A percentile compares a stretch with the other conserved stretches of the same genome.
Conservation (phyloP, 1,140 invertebrate species). For the Penaeus chinensis region DNA sequence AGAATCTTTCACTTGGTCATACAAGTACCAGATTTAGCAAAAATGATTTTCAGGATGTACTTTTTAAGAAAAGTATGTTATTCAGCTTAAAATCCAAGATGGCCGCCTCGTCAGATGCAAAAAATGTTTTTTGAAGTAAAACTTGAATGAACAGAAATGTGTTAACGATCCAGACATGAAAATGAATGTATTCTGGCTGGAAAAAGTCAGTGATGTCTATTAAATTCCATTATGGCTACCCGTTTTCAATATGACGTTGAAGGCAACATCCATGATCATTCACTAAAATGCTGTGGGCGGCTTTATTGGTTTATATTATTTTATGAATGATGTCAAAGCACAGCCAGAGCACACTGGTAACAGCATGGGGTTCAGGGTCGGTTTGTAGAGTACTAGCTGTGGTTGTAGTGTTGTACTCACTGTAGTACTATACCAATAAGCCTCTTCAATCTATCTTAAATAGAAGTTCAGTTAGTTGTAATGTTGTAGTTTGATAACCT, state of each 20-base stretch:
- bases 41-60: not conserved
- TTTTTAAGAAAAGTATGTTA: conserved; percentile 6
- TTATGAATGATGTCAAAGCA: conserved; percentile 19
- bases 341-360: not conserved
- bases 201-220: not conserved
- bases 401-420: not conserved
- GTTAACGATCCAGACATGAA: not conserved
- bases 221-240: not conserved
- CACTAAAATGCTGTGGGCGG: no score
- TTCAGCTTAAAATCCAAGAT: not conserved
- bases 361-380: conserved; percentile 11
- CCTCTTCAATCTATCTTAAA: not conserved
- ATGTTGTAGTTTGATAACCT: not conserved
- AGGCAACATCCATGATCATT: conserved; percentile 1
- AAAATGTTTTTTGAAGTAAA: not conserved
- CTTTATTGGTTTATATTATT: not conserved
- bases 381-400: not conserved
- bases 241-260: not conserved
- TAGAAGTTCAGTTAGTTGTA: conserved; percentile 14
- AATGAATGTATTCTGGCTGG: not conserved
- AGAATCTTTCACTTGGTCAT: not conserved
- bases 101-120: not conserved
- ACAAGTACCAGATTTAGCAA: not conserved
- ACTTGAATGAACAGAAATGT: not conserved
- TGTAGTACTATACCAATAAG: not conserved